Conservation (phyloP, 2,797 vertebrate genomes). For the Rhodeus uyekii region DNA sequence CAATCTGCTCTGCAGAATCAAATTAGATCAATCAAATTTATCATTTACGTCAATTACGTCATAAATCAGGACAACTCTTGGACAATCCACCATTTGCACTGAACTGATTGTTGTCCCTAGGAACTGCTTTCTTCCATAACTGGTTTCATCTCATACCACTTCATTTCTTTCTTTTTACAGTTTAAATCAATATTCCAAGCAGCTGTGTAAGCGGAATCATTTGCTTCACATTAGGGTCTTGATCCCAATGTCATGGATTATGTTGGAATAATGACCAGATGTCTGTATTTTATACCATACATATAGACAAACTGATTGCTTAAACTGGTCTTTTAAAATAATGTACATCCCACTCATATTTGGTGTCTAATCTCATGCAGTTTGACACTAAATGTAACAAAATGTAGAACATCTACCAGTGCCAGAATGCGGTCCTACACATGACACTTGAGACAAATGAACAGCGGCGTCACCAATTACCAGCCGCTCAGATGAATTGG, state of each 20-base stretch:
- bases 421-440: slow-evolving; percentile 45
- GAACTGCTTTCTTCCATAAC: neutral
- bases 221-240: neutral
- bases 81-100: no score
- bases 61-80: no score
- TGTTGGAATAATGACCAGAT: neutral
- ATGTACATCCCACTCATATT: neutral
- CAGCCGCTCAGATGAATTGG: slow-evolving; percentile 76
- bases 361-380: neutral
- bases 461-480: slow-evolving; percentile 68
- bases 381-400: slow-evolving; percentile 9
- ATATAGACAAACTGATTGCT: neutral
- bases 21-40: no score
- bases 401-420: slow-evolving; percentile 27
- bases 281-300: neutral
- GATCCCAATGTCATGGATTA: neutral
- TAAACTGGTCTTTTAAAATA: neutral
- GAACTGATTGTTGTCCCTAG: neutral
- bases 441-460: slow-evolving; percentile 49
- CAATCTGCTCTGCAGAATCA: no score
- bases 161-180: neutral
- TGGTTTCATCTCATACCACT: neutral
- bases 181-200: neutral
- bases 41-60: no score
- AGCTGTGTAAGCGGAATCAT: neutral